Conservation (phyloP, 2,113 vertebrate genomes). For the Aptenodytes forsteri region DNA sequence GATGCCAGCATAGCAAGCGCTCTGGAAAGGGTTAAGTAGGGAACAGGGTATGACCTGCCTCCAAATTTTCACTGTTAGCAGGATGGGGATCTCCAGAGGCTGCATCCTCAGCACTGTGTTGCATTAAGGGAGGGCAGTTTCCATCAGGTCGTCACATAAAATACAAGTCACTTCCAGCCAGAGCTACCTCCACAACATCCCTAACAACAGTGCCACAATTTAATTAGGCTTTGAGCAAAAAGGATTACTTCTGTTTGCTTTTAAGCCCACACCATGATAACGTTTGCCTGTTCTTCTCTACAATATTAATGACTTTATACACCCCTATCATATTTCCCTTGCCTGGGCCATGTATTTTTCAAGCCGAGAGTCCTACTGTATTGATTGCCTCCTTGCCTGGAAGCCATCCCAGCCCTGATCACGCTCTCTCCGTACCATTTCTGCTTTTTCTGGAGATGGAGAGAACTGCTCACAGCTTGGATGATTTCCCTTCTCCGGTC, state of each 20-base stretch:
- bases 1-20: background rate
- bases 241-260: background rate
- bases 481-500: background rate
- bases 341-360: background rate
- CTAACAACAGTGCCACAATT: background rate
- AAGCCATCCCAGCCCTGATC: background rate
- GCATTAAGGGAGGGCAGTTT: background rate
- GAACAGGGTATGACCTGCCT: background rate
- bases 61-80: background rate
- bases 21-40: background rate
- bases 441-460: background rate
- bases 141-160: background rate
- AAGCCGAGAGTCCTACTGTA: background rate
- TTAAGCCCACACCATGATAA: background rate
- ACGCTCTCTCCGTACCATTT: background rate
- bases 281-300: background rate
- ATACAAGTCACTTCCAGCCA: background rate
- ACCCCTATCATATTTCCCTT: background rate
- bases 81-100: background rate
- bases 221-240: background rate
- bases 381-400: background rate
- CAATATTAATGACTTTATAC: background rate
- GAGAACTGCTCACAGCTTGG: background rate
- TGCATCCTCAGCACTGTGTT: background rate
- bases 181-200: background rate